Evolutionary conservation across 2,113 vertebrate genomes (phyloP).

Genomic region (Prochilodus magdalenae): DNA sequence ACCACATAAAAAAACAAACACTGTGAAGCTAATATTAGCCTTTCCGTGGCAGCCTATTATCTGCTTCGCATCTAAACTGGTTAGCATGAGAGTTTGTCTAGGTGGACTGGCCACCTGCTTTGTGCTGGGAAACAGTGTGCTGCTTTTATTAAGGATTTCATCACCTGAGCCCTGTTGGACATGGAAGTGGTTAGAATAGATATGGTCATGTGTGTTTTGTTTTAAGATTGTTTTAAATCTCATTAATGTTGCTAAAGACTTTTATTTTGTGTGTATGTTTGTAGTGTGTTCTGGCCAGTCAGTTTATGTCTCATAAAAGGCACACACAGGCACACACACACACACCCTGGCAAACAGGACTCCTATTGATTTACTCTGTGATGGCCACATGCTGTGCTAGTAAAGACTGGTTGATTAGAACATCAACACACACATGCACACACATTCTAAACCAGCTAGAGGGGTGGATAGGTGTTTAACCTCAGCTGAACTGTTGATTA

Average conservation of each 20-base stretch:
- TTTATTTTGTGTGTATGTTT: not conserved
- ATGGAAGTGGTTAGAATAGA: no score
- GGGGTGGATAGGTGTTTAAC: not conserved
- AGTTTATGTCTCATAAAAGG: conserved; percentile 8
- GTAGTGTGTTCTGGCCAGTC: not conserved
- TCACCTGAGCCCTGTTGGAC: no score
- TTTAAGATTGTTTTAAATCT: no score
- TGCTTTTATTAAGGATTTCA: no score
- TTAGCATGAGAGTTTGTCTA: no score
- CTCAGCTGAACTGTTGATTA: not conserved
- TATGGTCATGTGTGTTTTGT: no score
- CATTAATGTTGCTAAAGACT: not conserved
- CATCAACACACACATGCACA: not conserved
- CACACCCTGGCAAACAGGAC: not conserved
- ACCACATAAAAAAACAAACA: no score
- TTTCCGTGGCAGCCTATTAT: no score
- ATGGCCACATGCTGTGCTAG: conserved; percentile 29
- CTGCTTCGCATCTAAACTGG: no score
- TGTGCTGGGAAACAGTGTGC: no score
- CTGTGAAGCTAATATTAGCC: no score
- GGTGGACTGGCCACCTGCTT: no score
- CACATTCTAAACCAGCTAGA: not conserved
- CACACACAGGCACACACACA: not conserved
- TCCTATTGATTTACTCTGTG: conserved; percentile 38
- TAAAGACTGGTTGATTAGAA: conserved; percentile 9